Conservation (phyloP, 2,888 invertebrate genomes). For the Syrista parreyssii region DNA sequence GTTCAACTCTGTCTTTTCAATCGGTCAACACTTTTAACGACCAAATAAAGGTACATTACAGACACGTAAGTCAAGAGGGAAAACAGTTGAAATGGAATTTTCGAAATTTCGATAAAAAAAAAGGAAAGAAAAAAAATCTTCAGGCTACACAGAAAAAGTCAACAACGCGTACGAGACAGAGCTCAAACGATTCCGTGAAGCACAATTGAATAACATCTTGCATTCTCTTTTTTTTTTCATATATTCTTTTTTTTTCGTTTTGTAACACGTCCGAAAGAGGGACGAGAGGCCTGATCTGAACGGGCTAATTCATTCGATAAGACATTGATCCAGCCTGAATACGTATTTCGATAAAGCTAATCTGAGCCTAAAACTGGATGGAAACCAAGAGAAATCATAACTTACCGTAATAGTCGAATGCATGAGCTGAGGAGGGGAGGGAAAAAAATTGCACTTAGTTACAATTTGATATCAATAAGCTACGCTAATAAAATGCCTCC, state of each 20-base stretch:
- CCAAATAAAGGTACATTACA: neutral
- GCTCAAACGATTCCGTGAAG: neutral
- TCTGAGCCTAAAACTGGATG: constrained; percentile 26
- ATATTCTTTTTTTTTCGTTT: no score
- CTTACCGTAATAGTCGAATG: constrained; percentile 99
- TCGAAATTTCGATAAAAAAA: neutral
- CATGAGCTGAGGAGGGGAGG: constrained; percentile 80
- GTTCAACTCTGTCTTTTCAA: constrained; percentile 8
- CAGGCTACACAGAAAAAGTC: neutral
- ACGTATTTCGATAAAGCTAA: neutral
- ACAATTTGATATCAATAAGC: constrained; percentile 50
- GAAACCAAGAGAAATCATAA: constrained; percentile 78
- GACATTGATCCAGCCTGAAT: neutral
- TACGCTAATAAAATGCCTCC: constrained; percentile 47
- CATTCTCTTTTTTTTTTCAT: neutral
- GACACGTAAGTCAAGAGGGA: neutral
- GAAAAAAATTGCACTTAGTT: constrained; percentile 64
- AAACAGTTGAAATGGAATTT: neutral
- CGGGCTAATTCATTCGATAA: neutral
- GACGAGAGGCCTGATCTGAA: neutral
- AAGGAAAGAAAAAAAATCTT: neutral
- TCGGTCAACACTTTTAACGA: neutral
- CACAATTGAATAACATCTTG: neutral
- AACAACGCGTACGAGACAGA: neutral
- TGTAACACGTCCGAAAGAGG: no score